These are phyloP conservation scores for Fulmarus glacialis DNA, from an alignment of 2,113 vertebrate genomes.

Conservation along the genomic window DNA sequence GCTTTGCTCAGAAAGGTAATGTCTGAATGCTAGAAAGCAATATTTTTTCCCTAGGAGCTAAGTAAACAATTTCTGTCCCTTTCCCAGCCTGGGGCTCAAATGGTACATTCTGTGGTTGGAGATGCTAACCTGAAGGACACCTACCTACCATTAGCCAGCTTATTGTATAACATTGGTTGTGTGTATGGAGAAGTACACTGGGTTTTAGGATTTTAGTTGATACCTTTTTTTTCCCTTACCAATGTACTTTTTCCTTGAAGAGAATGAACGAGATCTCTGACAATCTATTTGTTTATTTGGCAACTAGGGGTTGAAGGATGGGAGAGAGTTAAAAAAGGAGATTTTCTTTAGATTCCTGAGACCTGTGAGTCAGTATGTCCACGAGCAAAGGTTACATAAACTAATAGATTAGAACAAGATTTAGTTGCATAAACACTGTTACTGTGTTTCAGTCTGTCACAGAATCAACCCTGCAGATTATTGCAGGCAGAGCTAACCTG, in stretches of 20 bases:
- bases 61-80: not conserved
- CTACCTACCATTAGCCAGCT: not conserved
- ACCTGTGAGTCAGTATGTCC: not conserved
- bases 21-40: not conserved
- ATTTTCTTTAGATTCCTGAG: conserved; percentile 5
- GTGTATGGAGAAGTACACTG: not conserved
- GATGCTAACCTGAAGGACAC: not conserved
- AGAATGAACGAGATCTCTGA: not conserved
- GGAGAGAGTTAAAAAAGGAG: not conserved
- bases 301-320: not conserved
- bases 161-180: not conserved
- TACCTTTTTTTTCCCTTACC: not conserved
- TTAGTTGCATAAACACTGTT: conserved; percentile 61
- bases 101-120: not conserved
- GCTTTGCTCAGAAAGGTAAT: not conserved
- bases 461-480: conserved; percentile 51
- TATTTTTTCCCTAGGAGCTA: not conserved
- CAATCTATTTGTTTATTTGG: not conserved
- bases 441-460: conserved; percentile 47
- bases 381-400: conserved; percentile 58
- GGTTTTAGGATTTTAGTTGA: not conserved
- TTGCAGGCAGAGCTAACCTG: not conserved
- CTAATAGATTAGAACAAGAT: conserved; percentile 63
- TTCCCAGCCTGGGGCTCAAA: not conserved
- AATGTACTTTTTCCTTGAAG: not conserved